Base-by-base conservation (phyloP, 2,797 vertebrate genomes). In the Centroberyx gerrardi region DNA sequence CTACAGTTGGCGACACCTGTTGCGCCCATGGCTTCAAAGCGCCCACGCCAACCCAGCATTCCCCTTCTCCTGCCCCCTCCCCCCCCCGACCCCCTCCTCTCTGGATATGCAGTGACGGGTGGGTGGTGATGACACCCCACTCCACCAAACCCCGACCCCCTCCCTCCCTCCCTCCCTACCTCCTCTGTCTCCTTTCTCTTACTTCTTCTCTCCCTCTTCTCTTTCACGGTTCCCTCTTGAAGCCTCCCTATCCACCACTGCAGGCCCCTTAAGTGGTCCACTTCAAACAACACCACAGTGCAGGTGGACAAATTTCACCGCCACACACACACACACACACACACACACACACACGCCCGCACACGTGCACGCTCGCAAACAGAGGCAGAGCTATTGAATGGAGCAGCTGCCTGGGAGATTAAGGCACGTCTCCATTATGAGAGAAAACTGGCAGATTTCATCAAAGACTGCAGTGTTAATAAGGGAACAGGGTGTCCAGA, bases 391-490 rank as follows among this genome's bases (percentile, higher is more conserved):
- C 84, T 81, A 64, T 67, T 94, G 92, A 95, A 94, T 94, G 85
- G 90, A 90, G 84, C 95, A 95, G 94, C 94, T 95, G 95, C 93
- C 90, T 76, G 71, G 77, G 88, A 94, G 93, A 94, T 94, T 94
- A 95, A 90, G 87, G 80, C 89, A 85, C 74, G 83, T 93, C 90
- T 89, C 90, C 86, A 90, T 91, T 92, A 90, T 91, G 76, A 89
- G 81, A 78, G 83, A 90, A 92, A 85, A 83, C 88, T 88, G 87
- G 88, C 87, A 85, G 87, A 82, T 90, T 90, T 89, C 86, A 93
- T 95, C 92, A 94, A 94, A 95, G 91, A 89, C 79, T 61, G 73
- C 86, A 85, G 92, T 91, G 90, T 92, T 93, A 90, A 94, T 86
- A 91, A 74, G 83, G 91, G 90, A 90, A 88, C 83, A 90, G 88